Evolutionary conservation across 2,797 vertebrate genomes (phyloP).

Genomic region (Rhynchotus rufescens): DNA sequence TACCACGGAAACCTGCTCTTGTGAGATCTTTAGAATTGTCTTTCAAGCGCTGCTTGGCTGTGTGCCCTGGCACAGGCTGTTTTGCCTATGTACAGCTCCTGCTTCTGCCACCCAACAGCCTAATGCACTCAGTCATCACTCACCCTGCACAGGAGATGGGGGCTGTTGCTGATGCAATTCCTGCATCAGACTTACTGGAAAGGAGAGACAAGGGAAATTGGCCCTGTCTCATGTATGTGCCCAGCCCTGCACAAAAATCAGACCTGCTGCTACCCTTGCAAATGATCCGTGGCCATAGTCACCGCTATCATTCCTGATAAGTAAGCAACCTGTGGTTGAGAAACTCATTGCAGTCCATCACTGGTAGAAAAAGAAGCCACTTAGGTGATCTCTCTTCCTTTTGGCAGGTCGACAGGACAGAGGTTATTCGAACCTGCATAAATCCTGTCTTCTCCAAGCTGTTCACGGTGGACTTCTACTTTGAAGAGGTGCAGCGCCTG

Average conservation of each 20-base stretch:
- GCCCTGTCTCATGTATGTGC: background rate
- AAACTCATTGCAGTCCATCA: background rate
- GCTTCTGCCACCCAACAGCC: no score
- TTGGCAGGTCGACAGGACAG: slow-evolving; percentile 94
- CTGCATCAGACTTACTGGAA: background rate
- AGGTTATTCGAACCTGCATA: slow-evolving; percentile 97
- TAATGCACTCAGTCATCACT: background rate
- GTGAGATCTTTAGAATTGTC: background rate
- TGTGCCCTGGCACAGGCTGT: background rate
- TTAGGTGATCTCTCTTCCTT: background rate
- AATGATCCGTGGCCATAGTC: background rate
- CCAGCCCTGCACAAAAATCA: background rate
- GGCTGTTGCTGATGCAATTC: accelerated
- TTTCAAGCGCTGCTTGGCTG: background rate
- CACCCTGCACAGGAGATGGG: background rate
- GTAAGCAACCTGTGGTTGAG: background rate
- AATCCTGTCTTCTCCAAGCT: slow-evolving; percentile 95
- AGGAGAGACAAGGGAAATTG: background rate
- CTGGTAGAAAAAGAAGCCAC: background rate
- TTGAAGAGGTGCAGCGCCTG: slow-evolving; percentile 95
- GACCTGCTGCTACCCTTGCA: background rate
- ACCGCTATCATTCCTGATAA: background rate
- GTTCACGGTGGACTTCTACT: slow-evolving; percentile 97
- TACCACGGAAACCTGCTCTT: background rate
- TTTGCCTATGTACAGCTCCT: background rate